phyloP scores from a whole-genome alignment of 2,113 vertebrate genomes.

The Pseudorectes ferrugineus region DNA sequence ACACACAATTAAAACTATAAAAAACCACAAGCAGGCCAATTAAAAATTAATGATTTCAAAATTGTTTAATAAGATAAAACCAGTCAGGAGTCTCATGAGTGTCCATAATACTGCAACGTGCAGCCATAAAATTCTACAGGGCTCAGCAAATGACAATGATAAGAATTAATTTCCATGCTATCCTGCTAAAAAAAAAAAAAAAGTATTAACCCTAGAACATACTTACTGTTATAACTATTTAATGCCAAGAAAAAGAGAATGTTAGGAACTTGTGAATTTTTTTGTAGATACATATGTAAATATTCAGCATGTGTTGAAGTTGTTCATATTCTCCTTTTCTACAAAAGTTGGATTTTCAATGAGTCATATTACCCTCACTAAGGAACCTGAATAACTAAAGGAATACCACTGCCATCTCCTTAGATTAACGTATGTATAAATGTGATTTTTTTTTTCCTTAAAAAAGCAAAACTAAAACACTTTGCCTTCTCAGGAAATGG shows the following conservation, averaged over 20 bases:
- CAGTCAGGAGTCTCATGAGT: constrained; percentile 75
- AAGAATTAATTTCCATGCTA: constrained; percentile 61
- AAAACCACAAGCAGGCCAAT: constrained; percentile 67
- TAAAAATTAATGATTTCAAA: constrained; percentile 85
- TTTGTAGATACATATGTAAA: not conserved
- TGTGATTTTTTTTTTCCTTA: not conserved
- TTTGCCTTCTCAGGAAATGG: not conserved
- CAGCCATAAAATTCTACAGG: constrained; percentile 71
- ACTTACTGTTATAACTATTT: constrained; percentile 23
- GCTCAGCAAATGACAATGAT: constrained; percentile 62
- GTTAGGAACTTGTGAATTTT: not conserved
- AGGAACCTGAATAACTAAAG: not conserved
- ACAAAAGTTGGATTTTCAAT: not conserved
- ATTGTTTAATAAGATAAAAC: constrained; percentile 83
- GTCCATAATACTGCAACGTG: constrained; percentile 50
- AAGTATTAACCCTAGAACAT: constrained; percentile 36
- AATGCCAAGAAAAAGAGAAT: not conserved
- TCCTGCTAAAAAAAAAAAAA: constrained; percentile 12
- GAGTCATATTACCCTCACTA: not conserved
- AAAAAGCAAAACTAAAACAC: not conserved
- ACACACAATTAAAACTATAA: constrained; percentile 74
- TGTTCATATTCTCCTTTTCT: not conserved
- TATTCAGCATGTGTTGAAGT: not conserved
- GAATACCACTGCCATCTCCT: not conserved
- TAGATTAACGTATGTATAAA: not conserved